phyloP scores from a whole-genome alignment of 2,113 vertebrate species.

The Dromiciops gliroides region DNA sequence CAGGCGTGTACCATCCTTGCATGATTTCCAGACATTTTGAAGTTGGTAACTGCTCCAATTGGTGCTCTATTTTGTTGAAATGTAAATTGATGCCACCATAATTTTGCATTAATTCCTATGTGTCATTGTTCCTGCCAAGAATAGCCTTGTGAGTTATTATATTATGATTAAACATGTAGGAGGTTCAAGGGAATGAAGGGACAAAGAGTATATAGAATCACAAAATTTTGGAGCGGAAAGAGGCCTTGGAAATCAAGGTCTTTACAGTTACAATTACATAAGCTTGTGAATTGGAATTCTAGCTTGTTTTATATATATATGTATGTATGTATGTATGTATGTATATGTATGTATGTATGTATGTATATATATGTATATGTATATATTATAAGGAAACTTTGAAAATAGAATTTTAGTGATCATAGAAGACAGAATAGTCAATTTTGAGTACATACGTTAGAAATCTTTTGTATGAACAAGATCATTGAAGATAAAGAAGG shows the following conservation, averaged over 20 bases:
- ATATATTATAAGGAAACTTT: neutral
- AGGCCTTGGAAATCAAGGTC: neutral
- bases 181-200: neutral
- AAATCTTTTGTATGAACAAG: neutral
- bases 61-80: neutral
- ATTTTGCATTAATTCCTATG: neutral
- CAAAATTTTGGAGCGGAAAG: neutral
- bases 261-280: neutral
- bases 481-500: neutral
- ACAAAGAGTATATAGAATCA: neutral
- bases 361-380: too few relatives aligned
- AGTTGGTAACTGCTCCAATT: neutral
- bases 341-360: neutral
- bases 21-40: neutral
- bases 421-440: neutral
- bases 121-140: neutral
- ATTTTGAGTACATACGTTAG: neutral
- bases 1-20: neutral
- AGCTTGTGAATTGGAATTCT: neutral
- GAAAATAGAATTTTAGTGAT: neutral
- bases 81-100: neutral
- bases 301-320: neutral
- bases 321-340: neutral
- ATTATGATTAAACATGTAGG: neutral
- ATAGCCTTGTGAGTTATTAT: neutral